Evolutionary conservation across 2,888 invertebrate genomes (phyloP).

Genomic region (Hyposoter didymator): DNA sequence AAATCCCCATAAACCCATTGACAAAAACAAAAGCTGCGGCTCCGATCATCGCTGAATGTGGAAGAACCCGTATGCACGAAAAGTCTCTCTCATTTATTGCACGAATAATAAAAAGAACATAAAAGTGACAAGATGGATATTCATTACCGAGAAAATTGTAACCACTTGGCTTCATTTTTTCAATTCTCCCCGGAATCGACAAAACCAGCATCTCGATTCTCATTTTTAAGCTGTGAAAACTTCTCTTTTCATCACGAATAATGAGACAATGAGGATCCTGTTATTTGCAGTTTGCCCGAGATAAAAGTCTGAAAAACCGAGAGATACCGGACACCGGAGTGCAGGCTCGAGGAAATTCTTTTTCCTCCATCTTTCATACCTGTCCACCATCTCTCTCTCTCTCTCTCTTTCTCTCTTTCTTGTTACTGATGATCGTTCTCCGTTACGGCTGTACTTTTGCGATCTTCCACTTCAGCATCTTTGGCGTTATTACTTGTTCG

Average conservation of each 20-base stretch:
- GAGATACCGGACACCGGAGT: constrained; percentile 10
- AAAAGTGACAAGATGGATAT: background rate
- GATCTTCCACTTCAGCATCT: constrained; percentile 52
- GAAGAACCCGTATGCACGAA: background rate
- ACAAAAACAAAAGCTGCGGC: background rate
- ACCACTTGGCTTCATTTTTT: background rate
- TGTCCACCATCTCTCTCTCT: background rate
- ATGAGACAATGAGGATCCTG: constrained; percentile 30
- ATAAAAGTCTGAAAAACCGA: background rate
- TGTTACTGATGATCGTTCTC: background rate
- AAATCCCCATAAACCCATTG: background rate
- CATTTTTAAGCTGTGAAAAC: constrained; percentile 26
- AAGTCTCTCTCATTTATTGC: constrained; percentile 21
- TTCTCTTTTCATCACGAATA: constrained; percentile 28
- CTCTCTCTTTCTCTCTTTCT: constrained; percentile 5
- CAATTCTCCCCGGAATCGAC: background rate
- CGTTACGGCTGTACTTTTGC: constrained; percentile 45
- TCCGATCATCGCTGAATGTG: background rate
- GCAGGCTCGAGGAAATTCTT: constrained; percentile 48
- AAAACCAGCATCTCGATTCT: constrained; percentile 35
- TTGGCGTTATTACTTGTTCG: constrained; percentile 62
- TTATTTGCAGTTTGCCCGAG: background rate
- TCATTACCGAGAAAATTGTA: background rate
- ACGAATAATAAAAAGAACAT: constrained; percentile 21
- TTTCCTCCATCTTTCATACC: constrained; percentile 21